A percentile compares a stretch with the other conserved stretches of the same genome.
phyloP scores from a whole-genome alignment of 2,113 vertebrate species.

The Crocuta crocuta region DNA sequence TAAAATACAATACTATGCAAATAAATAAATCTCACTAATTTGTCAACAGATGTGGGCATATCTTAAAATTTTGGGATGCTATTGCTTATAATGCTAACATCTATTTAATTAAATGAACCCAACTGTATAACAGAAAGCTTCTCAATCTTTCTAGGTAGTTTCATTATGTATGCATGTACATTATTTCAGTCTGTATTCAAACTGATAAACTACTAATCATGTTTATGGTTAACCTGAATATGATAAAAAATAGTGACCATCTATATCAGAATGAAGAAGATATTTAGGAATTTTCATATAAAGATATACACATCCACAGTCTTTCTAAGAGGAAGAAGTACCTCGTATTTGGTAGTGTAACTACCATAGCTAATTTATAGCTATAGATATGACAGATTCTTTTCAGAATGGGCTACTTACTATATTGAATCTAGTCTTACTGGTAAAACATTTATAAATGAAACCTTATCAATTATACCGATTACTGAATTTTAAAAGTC shows the following conservation, averaged over 20 bases:
- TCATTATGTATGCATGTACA: neutral
- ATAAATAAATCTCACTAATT: neutral
- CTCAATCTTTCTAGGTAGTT: neutral
- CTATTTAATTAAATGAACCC: neutral
- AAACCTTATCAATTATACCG: neutral
- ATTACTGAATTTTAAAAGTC: constrained; percentile 11
- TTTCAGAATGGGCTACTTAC: constrained; percentile 11
- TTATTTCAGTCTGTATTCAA: neutral
- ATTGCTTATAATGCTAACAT: constrained; percentile 47
- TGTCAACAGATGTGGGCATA: neutral
- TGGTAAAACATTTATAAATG: constrained; percentile 9
- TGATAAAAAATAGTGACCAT: neutral
- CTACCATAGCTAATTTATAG: neutral
- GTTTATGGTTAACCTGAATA: neutral
- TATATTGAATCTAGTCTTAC: neutral
- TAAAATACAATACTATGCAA: neutral
- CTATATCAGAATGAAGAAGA: constrained; percentile 27
- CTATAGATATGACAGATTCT: neutral
- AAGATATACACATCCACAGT: neutral
- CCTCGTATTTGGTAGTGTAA: neutral
- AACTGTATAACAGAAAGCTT: neutral
- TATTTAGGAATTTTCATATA: constrained; percentile 21
- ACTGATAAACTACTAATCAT: constrained; percentile 44
- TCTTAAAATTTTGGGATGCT: neutral
- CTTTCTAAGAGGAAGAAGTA: constrained; percentile 34